Conservation (phyloP, 2,113 vertebrate species). For the Eptesicus fuscus region DNA sequence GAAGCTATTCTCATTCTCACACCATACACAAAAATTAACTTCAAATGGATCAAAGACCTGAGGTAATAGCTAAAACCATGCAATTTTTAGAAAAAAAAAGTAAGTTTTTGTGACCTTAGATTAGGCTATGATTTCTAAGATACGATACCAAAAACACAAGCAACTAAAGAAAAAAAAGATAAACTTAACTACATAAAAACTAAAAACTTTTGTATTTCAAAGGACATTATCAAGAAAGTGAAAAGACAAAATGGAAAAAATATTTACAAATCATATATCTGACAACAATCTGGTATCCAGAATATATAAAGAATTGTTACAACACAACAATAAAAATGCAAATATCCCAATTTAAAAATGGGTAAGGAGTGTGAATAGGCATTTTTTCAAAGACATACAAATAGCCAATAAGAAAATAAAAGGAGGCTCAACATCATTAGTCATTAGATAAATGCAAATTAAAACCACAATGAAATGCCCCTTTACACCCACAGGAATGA, state of each 20-base stretch:
- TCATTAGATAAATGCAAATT: neutral
- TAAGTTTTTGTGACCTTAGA: neutral
- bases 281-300: neutral
- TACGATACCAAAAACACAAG: neutral
- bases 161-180: neutral
- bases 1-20: neutral
- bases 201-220: neutral
- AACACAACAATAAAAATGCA: neutral
- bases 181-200: neutral
- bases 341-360: neutral
- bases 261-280: neutral
- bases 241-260: neutral
- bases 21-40: neutral
- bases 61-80: neutral
- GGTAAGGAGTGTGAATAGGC: neutral
- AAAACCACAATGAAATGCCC: neutral
- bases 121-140: neutral
- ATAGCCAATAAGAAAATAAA: neutral
- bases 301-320: neutral
- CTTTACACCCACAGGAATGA: neutral
- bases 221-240: neutral
- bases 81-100: neutral
- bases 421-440: neutral
- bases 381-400: neutral
- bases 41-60: neutral